Percentiles rank a stretch among this genome's conserved stretches.
phyloP scores from a whole-genome alignment of 2,888 invertebrate genomes.

The Pycnomerus fuliginosus region DNA sequence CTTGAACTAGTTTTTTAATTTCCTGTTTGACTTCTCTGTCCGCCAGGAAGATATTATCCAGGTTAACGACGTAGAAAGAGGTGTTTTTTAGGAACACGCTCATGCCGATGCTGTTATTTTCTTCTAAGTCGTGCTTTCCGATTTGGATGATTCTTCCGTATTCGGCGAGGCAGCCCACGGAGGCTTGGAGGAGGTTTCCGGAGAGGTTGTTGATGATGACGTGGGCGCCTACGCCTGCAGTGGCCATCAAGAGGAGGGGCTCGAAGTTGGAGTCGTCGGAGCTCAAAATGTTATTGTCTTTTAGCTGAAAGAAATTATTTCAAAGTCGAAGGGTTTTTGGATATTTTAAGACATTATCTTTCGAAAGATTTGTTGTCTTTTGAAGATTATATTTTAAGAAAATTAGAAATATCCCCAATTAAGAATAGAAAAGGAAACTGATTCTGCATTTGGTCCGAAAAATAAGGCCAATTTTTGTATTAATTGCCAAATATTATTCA shows the following conservation, averaged over 20 bases:
- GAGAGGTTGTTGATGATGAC: conserved; percentile 87
- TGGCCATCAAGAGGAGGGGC: conserved; percentile 74
- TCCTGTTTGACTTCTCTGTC: conserved; percentile 56
- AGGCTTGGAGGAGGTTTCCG: conserved; percentile 81
- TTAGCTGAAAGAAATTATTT: conserved; percentile 35
- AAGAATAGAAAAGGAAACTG: not conserved
- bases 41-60: conserved; percentile 66
- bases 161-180: conserved; percentile 61
- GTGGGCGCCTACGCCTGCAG: conserved; percentile 86
- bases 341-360: too few relatives aligned
- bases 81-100: conserved; percentile 72
- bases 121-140: conserved; percentile 77
- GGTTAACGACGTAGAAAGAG: conserved; percentile 75
- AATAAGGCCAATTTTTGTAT: too few relatives aligned
- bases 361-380: too few relatives aligned
- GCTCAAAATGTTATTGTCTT: conserved; percentile 42
- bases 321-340: too few relatives aligned
- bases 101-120: conserved; percentile 70
- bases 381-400: too few relatives aligned
- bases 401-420: not conserved
- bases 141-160: conserved; percentile 79
- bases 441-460: too few relatives aligned
- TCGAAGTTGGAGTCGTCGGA: conserved; percentile 73
- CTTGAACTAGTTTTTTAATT: conserved; percentile 59
- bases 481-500: too few relatives aligned